Conservation (phyloP, 2,113 vertebrate species). For the Osmerus mordax region DNA sequence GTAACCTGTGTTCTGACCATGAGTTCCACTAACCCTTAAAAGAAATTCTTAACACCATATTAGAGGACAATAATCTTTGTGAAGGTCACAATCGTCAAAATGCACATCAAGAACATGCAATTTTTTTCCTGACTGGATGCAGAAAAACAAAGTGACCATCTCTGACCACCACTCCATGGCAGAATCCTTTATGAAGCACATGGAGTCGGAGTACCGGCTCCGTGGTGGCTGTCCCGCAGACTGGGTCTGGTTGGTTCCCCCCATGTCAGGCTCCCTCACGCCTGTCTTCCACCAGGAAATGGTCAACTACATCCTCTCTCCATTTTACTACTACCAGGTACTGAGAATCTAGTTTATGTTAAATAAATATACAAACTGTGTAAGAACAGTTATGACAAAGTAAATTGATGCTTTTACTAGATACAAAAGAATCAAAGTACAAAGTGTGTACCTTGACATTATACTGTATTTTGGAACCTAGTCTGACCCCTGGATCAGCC, state of each 20-base stretch:
- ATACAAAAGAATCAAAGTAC: neutral
- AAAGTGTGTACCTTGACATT: neutral
- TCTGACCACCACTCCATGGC: constrained; percentile 82
- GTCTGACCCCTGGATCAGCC: constrained; percentile 81
- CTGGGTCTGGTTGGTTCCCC: constrained; percentile 86
- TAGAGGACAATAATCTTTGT: too few relatives aligned
- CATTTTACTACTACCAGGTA: constrained; percentile 88
- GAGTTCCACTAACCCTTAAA: neutral
- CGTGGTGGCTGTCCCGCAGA: constrained; percentile 83
- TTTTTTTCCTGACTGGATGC: neutral
- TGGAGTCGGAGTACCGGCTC: constrained; percentile 77
- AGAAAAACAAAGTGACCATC: constrained; percentile 85
- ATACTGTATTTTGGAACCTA: constrained; percentile 37
- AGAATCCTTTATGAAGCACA: constrained; percentile 83
- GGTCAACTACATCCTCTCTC: constrained; percentile 81
- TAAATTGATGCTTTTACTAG: neutral
- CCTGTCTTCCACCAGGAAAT: constrained; percentile 85
- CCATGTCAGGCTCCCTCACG: constrained; percentile 80
- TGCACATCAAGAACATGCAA: too few relatives aligned
- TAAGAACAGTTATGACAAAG: neutral
- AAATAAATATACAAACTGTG: neutral
- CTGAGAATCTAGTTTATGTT: neutral
- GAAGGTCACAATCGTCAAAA: neutral
- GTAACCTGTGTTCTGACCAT: constrained; percentile 27
- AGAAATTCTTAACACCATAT: too few relatives aligned